Percentiles rank a stretch among this genome's conserved stretches.
phyloP scores from a whole-genome alignment of 2,113 vertebrate genomes.

The Psephotus haematonotus region DNA sequence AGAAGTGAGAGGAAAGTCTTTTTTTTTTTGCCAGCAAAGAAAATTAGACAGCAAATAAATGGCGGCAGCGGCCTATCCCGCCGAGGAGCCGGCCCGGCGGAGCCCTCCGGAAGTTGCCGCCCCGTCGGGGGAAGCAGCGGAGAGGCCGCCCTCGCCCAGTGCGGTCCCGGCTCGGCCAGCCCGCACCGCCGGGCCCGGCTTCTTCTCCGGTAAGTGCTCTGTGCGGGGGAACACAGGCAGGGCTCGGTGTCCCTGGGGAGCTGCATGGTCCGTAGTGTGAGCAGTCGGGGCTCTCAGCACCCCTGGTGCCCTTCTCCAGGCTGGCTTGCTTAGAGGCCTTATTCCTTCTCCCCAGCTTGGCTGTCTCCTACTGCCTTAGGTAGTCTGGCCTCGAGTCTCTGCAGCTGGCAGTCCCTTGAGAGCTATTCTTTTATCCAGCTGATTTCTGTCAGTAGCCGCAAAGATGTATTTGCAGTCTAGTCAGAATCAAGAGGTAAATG shows the following conservation, averaged over 20 bases:
- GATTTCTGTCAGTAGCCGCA: not conserved
- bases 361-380: fast-evolving
- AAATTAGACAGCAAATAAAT: too few relatives aligned
- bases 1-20: too few relatives aligned
- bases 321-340: fast-evolving
- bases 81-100: not conserved
- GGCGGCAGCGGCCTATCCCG: not conserved
- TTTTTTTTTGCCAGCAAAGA: too few relatives aligned
- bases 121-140: not conserved
- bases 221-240: fast-evolving
- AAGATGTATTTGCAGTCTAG: fast-evolving
- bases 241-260: not conserved
- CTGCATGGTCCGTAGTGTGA: fast-evolving
- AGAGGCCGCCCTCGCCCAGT: not conserved
- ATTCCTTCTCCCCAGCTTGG: fast-evolving
- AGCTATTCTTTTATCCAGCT: fast-evolving
- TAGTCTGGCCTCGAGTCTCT: not conserved
- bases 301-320: fast-evolving
- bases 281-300: not conserved
- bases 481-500: not conserved
- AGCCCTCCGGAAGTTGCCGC: not conserved
- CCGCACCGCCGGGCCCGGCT: not conserved
- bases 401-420: too few relatives aligned
- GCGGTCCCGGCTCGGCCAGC: fast-evolving
- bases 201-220: slow-evolving; percentile 38